These are phyloP conservation scores for Myrmecophaga tridactyla DNA, from an alignment of 2,113 vertebrate species.

Conservation along the genomic window DNA sequence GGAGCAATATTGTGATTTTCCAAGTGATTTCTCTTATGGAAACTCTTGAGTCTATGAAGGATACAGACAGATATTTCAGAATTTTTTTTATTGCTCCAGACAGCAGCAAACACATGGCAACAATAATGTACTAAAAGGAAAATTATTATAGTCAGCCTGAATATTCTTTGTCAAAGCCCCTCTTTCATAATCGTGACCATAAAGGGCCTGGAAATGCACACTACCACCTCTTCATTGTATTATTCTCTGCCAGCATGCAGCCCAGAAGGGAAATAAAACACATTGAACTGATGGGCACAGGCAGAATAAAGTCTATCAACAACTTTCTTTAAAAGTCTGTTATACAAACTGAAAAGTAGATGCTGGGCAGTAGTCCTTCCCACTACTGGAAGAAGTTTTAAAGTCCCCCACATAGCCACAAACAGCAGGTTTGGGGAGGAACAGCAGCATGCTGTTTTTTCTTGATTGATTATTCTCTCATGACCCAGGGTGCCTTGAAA, in stretches of 20 bases:
- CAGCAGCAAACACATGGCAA: conserved; percentile 71
- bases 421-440: background rate
- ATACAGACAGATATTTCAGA: conserved; percentile 67
- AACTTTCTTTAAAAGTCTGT: background rate
- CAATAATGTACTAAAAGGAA: conserved; percentile 52
- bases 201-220: conserved; percentile 12
- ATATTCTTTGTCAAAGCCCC: background rate
- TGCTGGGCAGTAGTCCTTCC: background rate
- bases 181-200: conserved; percentile 29
- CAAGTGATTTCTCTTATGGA: conserved; percentile 72
- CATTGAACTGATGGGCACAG: background rate
- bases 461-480: background rate
- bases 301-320: conserved; percentile 36
- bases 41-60: conserved; percentile 56
- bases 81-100: conserved; percentile 54
- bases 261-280: conserved; percentile 27
- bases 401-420: background rate
- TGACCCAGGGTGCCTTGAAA: background rate
- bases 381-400: background rate
- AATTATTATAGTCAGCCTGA: conserved; percentile 3
- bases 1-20: conserved; percentile 70
- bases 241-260: conserved; percentile 8
- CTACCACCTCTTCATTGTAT: conserved; percentile 8
- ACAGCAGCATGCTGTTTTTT: background rate
- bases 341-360: background rate